These are phyloP conservation scores for Charina bottae DNA, from an alignment of 2,113 vertebrate genomes.

Conservation along the genomic window DNA sequence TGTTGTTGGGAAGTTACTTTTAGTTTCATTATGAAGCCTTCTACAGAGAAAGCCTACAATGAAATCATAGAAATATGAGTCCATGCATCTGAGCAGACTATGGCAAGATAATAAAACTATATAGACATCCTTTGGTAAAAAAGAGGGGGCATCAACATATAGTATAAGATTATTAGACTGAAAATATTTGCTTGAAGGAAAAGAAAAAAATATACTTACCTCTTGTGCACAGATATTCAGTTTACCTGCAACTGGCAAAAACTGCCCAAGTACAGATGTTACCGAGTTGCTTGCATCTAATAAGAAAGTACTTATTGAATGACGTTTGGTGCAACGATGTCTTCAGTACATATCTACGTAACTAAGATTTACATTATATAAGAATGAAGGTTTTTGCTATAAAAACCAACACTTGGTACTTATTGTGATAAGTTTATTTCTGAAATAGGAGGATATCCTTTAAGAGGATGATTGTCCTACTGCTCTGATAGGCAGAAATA, in stretches of 20 bases:
- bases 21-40: not conserved
- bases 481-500: not conserved
- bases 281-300: slow-evolving; percentile 58
- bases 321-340: not conserved
- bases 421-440: not conserved
- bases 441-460: not conserved
- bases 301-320: slow-evolving; percentile 46
- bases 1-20: not conserved
- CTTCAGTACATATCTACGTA: not conserved
- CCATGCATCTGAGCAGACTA: not conserved
- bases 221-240: slow-evolving; percentile 63
- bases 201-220: slow-evolving; percentile 50
- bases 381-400: not conserved
- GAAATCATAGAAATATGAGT: not conserved
- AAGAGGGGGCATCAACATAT: not conserved
- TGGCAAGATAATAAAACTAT: not conserved
- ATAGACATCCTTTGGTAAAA: slow-evolving; percentile 2
- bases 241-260: slow-evolving; percentile 62
- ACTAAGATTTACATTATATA: not conserved
- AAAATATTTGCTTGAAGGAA: not conserved
- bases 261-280: slow-evolving; percentile 56
- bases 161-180: not conserved
- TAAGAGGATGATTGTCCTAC: not conserved
- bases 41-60: not conserved
- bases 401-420: not conserved